Evolutionary conservation across 2,888 invertebrate genomes (phyloP).

Genomic region (Cryptus viduatorius): DNA sequence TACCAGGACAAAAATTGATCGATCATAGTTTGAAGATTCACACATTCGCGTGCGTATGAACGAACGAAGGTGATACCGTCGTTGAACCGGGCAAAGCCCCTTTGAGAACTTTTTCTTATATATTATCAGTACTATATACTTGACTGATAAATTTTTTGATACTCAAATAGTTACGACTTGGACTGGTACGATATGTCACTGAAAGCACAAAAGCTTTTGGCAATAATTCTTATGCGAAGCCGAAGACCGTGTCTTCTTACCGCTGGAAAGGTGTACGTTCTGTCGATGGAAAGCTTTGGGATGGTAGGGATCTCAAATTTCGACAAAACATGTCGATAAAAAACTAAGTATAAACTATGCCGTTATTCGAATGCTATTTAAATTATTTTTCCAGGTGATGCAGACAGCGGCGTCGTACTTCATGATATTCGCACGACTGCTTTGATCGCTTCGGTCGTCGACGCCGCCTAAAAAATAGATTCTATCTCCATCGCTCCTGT

Average conservation of each 20-base stretch:
- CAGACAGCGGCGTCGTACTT: conserved; percentile 1
- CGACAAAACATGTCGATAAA: not conserved
- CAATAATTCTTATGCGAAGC: conserved; percentile 33
- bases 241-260: conserved; percentile 1
- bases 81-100: too few species aligned
- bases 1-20: not conserved
- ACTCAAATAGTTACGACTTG: not conserved
- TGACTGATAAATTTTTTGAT: not conserved
- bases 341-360: too few species aligned
- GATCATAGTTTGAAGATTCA: too few species aligned
- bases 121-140: too few species aligned
- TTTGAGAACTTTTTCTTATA: too few species aligned
- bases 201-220: conserved; percentile 22
- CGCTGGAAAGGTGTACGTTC: conserved; percentile 17
- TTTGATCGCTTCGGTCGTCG: not conserved
- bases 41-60: too few species aligned
- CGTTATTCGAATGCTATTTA: not conserved
- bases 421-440: not conserved
- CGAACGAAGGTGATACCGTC: too few species aligned
- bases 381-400: not conserved
- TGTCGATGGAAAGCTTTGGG: conserved; percentile 33
- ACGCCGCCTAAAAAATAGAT: too few species aligned
- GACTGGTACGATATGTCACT: conserved; percentile 34
- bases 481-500: too few species aligned
- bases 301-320: conserved; percentile 2